These are phyloP conservation scores for Nannospalax galili DNA, from an alignment of 2,113 vertebrate species.

Conservation along the genomic window DNA sequence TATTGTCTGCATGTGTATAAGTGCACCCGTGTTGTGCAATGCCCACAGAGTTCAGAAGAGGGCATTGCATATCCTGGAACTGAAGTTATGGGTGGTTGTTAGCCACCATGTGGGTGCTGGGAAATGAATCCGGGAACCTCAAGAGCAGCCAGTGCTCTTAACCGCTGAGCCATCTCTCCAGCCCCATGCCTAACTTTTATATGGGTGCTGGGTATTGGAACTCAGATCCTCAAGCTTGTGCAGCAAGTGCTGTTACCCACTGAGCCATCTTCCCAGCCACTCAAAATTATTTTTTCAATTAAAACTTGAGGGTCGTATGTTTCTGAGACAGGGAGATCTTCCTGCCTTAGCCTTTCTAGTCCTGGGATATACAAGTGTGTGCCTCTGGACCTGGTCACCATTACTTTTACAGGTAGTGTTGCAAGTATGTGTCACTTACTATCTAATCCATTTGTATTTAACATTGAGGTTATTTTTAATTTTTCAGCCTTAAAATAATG, in stretches of 20 bases:
- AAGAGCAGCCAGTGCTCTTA: no score
- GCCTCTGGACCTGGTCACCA: background rate
- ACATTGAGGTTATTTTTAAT: slow-evolving; percentile 32
- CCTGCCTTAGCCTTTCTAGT: background rate
- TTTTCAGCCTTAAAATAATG: slow-evolving; percentile 11
- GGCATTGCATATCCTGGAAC: no score
- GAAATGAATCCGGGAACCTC: no score
- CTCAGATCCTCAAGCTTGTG: background rate
- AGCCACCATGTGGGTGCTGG: no score
- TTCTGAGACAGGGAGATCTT: background rate
- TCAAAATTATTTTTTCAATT: background rate
- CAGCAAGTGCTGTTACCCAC: background rate
- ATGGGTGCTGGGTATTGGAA: background rate
- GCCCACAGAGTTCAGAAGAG: no score
- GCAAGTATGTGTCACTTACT: background rate
- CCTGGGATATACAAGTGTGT: background rate
- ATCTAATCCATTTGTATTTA: background rate
- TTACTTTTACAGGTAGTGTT: background rate
- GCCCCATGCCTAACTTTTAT: background rate
- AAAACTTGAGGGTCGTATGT: no score
- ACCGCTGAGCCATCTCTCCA: no score
- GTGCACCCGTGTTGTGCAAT: no score
- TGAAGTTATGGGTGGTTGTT: no score
- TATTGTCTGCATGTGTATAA: no score
- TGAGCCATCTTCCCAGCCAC: background rate